Conservation (phyloP, 2,113 vertebrate genomes). For the Helogale parvula region DNA sequence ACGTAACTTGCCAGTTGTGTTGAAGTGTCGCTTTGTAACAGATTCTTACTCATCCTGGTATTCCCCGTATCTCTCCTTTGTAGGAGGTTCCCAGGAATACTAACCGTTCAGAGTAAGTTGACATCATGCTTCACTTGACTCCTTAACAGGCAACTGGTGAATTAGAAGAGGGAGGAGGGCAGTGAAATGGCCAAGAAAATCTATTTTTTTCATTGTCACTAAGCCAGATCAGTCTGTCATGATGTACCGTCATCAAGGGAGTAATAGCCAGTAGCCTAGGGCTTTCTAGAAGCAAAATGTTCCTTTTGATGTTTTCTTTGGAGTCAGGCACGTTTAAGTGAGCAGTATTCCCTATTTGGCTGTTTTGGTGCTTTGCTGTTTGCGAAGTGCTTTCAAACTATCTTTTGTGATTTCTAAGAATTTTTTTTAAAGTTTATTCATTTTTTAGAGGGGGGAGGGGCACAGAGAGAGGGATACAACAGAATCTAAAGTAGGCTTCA, state of each 20-base stretch:
- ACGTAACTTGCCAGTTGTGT: constrained; percentile 48
- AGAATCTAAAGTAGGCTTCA: too few relatives aligned
- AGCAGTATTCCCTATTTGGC: neutral
- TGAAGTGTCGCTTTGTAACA: constrained; percentile 48
- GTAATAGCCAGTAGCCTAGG: neutral
- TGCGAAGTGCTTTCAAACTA: neutral
- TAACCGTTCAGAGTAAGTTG: neutral
- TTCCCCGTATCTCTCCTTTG: neutral
- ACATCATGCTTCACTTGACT: neutral
- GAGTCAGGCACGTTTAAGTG: neutral
- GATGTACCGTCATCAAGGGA: neutral
- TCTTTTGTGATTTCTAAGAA: neutral
- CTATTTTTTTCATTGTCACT: neutral
- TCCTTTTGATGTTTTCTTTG: neutral
- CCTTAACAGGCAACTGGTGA: neutral
- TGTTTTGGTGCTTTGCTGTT: neutral
- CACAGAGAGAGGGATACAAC: too few relatives aligned
- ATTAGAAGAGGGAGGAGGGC: neutral
- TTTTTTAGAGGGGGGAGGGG: too few relatives aligned
- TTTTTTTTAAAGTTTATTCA: too few relatives aligned
- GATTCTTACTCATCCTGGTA: constrained; percentile 24
- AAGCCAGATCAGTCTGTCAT: neutral
- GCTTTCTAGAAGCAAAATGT: neutral
- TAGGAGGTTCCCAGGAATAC: neutral
- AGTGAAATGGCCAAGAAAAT: neutral